Conservation (phyloP, 2,888 invertebrate species). For the Hyposoter didymator region DNA sequence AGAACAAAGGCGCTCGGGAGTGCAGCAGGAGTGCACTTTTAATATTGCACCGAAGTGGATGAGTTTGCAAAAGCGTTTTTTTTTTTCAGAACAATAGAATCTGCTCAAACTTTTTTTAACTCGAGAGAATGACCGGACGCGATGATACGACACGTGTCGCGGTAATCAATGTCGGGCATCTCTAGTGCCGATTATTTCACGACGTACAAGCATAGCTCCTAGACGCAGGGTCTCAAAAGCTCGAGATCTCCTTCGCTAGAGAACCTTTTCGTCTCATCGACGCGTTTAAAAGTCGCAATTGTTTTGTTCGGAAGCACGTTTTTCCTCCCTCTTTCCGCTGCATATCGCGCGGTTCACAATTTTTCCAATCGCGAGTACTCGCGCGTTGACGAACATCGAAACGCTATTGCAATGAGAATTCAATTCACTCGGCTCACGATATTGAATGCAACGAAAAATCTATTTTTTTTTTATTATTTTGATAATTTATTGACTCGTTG, state of each 20-base stretch:
- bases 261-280: slow-evolving; percentile 44
- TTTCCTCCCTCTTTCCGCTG: not conserved
- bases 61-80: slow-evolving; percentile 44
- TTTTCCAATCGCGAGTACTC: not conserved
- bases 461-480: no score
- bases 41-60: slow-evolving; percentile 26
- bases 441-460: no score
- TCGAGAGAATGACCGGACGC: not conserved
- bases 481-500: no score
- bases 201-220: slow-evolving; percentile 59
- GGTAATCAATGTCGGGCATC: slow-evolving; percentile 81
- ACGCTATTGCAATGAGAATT: not conserved
- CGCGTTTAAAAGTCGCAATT: slow-evolving; percentile 3
- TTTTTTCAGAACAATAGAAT: slow-evolving; percentile 29
- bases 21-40: slow-evolving; percentile 28
- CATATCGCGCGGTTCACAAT: not conserved
- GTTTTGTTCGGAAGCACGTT: slow-evolving; percentile 61
- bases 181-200: slow-evolving; percentile 70
- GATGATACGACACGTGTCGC: slow-evolving; percentile 79
- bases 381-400: not conserved
- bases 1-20: slow-evolving; percentile 11
- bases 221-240: not conserved
- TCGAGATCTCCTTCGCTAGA: slow-evolving; percentile 30
- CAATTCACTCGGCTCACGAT: not conserved
- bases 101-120: slow-evolving; percentile 1